These are phyloP conservation scores for Balanococcus diminutus DNA, from an alignment of 2,888 invertebrate genomes.

Conservation along the genomic window DNA sequence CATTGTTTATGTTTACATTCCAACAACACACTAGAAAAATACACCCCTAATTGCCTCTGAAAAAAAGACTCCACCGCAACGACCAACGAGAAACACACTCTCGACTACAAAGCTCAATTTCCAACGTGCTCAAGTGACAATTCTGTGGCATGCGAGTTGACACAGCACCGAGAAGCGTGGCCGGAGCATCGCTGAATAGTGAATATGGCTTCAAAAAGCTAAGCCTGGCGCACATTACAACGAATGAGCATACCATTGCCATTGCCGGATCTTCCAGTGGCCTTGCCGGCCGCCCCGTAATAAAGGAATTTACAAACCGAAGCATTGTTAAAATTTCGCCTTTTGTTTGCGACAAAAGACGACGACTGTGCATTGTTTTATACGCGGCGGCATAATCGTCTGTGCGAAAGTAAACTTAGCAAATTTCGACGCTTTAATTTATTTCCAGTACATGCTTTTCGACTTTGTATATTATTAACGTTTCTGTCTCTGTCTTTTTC, in stretches of 20 bases:
- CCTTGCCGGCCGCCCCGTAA: neutral
- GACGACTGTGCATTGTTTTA: slow-evolving; percentile 7
- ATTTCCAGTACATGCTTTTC: slow-evolving; percentile 28
- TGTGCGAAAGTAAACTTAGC: slow-evolving; percentile 20
- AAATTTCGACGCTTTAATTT: slow-evolving; percentile 25
- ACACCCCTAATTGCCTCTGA: neutral
- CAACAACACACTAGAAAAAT: too few species aligned
- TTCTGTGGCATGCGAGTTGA: neutral
- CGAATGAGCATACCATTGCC: neutral
- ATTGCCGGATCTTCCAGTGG: neutral
- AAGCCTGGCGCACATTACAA: neutral
- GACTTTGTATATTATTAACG: slow-evolving; percentile 29
- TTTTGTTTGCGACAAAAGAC: slow-evolving; percentile 21
- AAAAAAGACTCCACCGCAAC: too few species aligned
- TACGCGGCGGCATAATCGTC: slow-evolving; percentile 25
- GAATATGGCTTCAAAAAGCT: neutral
- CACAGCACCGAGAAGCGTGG: neutral
- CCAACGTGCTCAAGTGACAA: neutral
- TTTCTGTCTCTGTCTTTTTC: neutral
- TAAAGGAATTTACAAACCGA: slow-evolving; percentile 28
- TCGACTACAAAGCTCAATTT: neutral
- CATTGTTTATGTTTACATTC: neutral
- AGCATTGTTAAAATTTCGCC: slow-evolving; percentile 28
- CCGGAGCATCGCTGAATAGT: neutral
- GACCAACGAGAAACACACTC: neutral